Evolutionary conservation across 2,113 vertebrate species (phyloP), one percentile per base, ranked within the genome.

Genomic region (Willisornis vidua): DNA sequence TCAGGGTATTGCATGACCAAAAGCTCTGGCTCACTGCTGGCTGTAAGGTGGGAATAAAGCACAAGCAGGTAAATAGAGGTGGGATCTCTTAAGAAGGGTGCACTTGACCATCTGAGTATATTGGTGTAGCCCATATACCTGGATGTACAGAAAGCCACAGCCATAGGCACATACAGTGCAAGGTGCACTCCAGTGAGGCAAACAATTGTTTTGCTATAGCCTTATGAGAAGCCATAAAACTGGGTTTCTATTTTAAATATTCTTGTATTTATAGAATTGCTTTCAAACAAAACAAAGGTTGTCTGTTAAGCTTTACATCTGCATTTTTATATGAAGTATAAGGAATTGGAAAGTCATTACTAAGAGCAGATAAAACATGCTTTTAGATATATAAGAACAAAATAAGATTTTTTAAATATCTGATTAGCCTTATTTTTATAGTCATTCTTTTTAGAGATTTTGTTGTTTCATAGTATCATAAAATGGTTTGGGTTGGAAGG

Each of bases 81-180:
- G 2, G 6, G 18, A 6, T 29, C 4, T 61, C 10, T 4, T 41
- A 28, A 33, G 39, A 58, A 59, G 22, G 23, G 29, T 43, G 55
- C 12, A 16, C 45, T 29, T 70, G 68, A 49, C 28, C 59, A 51
- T 22, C 0, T 5, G 62, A n/a, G 28, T 26, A 10, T 4, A 0
- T 1, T 54, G 17, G 5, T 2, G 1, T 28, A 65, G 46, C 31
- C 0, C 41, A 41, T 0, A 3, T 8, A 9, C 2, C 23, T 9
- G 4, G 10, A 9, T 2, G 2, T 39, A 35, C 10, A 58, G 74
- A 71, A 41, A 82, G 57, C 16, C 57, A 18, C 35, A 26, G 45
- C 45, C 76, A 1, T 26, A 41, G 39, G 17, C 3, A 19, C 0
- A 0, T 17, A 2, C n/a, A 22, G 46, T 2, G 3, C 35, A 49